Evolutionary conservation across 2,888 invertebrate genomes (phyloP).

Genomic region (Orchesella flavescens): DNA sequence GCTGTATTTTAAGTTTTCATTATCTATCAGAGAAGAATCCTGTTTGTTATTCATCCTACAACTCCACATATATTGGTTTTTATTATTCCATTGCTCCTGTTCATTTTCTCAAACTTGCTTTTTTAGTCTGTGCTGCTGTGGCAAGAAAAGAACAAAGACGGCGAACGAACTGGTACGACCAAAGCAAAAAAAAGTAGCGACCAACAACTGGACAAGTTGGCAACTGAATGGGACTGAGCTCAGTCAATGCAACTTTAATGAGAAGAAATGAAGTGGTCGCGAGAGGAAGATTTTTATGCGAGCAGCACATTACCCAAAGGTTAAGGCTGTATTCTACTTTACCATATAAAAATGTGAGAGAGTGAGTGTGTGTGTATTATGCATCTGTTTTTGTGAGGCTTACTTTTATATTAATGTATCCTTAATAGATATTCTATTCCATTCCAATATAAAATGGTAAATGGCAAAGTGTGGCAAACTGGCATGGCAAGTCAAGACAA

Average conservation of each 20-base stretch:
- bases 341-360: not conserved
- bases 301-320: constrained; percentile 39
- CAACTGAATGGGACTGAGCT: constrained; percentile 46
- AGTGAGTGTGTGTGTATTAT: not conserved
- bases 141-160: not conserved
- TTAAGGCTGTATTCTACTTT: constrained; percentile 33
- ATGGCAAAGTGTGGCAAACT: constrained; percentile 36
- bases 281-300: constrained; percentile 32
- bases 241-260: constrained; percentile 54
- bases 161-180: not conserved
- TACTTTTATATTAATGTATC: constrained; percentile 4
- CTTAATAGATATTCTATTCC: constrained; percentile 7
- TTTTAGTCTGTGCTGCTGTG: not conserved
- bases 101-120: constrained; percentile 2
- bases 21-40: not conserved
- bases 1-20: no score
- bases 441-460: constrained; percentile 18
- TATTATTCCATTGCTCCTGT: not conserved
- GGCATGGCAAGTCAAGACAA: constrained; percentile 25
- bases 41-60: constrained; percentile 1
- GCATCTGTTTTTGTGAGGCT: not conserved
- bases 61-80: not conserved
- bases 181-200: constrained; percentile 11
- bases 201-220: constrained; percentile 54
- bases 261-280: constrained; percentile 45